These are phyloP conservation scores for Galleria mellonella DNA, from an alignment of 1,140 invertebrate genomes.

Conservation along the genomic window DNA sequence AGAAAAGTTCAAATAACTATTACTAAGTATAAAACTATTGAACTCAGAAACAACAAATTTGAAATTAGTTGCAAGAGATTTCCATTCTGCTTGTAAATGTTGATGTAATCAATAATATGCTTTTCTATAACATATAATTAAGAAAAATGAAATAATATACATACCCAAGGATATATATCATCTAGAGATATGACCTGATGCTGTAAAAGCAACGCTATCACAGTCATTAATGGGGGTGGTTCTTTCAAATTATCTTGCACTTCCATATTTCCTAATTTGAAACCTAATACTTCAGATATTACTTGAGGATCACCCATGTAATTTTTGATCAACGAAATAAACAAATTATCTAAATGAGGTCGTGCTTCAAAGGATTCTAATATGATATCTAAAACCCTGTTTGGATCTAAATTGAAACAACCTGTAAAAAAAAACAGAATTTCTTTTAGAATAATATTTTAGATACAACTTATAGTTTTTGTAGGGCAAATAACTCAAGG, in stretches of 20 bases:
- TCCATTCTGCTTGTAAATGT: too few relatives aligned
- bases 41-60: too few relatives aligned
- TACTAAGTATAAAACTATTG: too few relatives aligned
- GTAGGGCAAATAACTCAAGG: too few relatives aligned
- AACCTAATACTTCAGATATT: constrained; percentile 92
- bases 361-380: constrained; percentile 97
- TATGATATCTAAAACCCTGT: constrained; percentile 96
- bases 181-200: constrained; percentile 89
- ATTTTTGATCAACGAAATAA: constrained; percentile 87
- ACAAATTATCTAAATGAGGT: constrained; percentile 83
- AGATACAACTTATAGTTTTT: too few relatives aligned
- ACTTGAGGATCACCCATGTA: constrained; percentile 86
- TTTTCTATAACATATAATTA: not conserved
- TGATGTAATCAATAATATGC: not conserved
- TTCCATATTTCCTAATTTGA: constrained; percentile 91
- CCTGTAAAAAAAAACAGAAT: constrained; percentile 83
- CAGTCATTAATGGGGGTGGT: constrained; percentile 88
- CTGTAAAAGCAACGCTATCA: constrained; percentile 93
- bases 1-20: too few relatives aligned
- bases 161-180: constrained; percentile 94
- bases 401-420: constrained; percentile 99
- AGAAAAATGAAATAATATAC: constrained; percentile 33
- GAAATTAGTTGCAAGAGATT: too few relatives aligned
- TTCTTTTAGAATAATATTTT: too few relatives aligned
- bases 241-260: constrained; percentile 79